A percentile compares a stretch with the other conserved stretches of the same genome.
Conservation (phyloP, 2,113 vertebrate species). For the Tylochromis polylepis region DNA sequence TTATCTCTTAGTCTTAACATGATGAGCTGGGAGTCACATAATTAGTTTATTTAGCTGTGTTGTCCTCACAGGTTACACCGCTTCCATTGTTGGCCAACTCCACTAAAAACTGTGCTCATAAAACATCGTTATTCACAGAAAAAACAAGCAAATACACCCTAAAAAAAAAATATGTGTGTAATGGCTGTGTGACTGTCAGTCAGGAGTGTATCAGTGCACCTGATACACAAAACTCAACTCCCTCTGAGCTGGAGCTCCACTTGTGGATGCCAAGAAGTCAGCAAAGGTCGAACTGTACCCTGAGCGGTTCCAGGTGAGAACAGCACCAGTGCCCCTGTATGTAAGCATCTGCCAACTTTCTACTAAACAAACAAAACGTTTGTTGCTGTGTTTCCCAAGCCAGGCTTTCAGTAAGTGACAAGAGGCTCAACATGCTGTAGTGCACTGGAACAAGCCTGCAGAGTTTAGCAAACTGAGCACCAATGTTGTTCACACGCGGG, state of each 20-base stretch:
- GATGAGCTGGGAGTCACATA: not conserved
- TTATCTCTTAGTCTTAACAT: not conserved
- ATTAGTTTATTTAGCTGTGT: not conserved
- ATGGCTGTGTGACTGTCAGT: not conserved
- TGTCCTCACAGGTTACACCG: not conserved
- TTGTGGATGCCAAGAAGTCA: not conserved
- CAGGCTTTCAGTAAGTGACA: slow-evolving; percentile 5
- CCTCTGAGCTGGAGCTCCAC: not conserved
- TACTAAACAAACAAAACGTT: not conserved
- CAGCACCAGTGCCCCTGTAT: not conserved
- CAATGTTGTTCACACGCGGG: not conserved
- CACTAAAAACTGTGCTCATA: not conserved
- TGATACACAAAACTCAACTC: not conserved
- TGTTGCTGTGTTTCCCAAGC: not conserved
- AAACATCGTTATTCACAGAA: not conserved
- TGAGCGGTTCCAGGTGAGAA: not conserved
- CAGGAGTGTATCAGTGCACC: not conserved
- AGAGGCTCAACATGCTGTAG: slow-evolving; percentile 7
- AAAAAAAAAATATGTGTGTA: not conserved
- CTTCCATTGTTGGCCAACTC: not conserved
- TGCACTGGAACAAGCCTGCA: not conserved
- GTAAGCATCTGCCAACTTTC: not conserved
- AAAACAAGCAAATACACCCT: not conserved
- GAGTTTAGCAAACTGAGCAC: not conserved
- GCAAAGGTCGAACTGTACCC: not conserved